A percentile compares a stretch with the other conserved stretches of the same genome.
These are phyloP conservation scores for Cisticola juncidis DNA, from an alignment of 2,113 vertebrate genomes.

Conservation along the genomic window DNA sequence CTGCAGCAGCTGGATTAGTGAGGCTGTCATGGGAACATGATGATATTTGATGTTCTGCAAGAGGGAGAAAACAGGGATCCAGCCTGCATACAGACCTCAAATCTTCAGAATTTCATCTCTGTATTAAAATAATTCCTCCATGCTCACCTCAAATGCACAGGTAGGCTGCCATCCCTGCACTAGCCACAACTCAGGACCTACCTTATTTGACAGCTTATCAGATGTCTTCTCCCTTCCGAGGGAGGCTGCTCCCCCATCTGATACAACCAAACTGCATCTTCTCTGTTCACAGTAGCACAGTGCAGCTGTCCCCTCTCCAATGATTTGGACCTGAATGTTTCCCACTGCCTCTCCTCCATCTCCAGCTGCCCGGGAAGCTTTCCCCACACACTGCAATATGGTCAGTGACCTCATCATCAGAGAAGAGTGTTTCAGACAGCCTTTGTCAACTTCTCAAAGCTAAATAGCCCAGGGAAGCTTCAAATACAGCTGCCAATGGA, in stretches of 20 bases:
- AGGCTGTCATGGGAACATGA: not conserved
- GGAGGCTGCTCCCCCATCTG: not conserved
- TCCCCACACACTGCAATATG: fast-evolving
- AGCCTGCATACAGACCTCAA: not conserved
- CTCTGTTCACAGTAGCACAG: not conserved
- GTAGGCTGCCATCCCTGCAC: not conserved
- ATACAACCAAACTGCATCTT: not conserved
- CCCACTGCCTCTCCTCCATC: not conserved
- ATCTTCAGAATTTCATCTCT: not conserved
- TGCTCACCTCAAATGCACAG: not conserved
- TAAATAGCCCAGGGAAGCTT: not conserved
- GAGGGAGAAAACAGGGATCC: not conserved
- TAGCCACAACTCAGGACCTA: not conserved
- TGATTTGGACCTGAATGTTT: not conserved
- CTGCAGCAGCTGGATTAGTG: not conserved
- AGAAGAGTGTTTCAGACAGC: not conserved
- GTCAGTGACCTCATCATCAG: not conserved
- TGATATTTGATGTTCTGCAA: fast-evolving
- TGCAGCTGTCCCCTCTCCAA: not conserved
- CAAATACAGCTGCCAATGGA: not conserved
- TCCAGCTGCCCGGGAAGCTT: not conserved
- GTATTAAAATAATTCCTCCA: not conserved
- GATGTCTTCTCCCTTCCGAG: not conserved
- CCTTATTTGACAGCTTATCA: not conserved
- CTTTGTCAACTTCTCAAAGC: not conserved